These are phyloP conservation scores for Muscidifurax raptorellus DNA, from an alignment of 1,140 invertebrate species.

Conservation along the genomic window DNA sequence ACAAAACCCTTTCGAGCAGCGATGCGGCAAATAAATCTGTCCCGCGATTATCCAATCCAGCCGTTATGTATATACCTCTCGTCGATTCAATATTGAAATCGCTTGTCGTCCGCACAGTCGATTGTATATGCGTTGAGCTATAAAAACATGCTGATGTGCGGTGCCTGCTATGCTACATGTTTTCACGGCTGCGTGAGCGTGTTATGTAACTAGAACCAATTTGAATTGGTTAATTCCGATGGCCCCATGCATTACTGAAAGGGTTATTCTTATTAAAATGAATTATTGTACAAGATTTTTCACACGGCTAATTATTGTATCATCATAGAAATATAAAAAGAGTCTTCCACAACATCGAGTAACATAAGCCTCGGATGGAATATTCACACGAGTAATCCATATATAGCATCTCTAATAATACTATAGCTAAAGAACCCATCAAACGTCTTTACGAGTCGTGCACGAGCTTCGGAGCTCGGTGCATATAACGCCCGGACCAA, in stretches of 20 bases:
- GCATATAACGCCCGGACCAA: neutral
- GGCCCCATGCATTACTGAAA: too few species aligned
- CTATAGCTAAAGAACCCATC: neutral
- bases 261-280: too few species aligned
- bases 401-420: too few species aligned
- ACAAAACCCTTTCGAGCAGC: neutral
- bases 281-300: too few species aligned
- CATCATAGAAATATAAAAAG: too few species aligned
- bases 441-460: constrained; percentile 5
- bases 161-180: too few species aligned
- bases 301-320: too few species aligned
- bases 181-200: too few species aligned
- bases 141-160: too few species aligned
- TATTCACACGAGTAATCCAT: neutral
- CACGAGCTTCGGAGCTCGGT: neutral
- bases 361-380: neutral
- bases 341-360: too few species aligned
- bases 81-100: neutral
- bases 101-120: neutral
- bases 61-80: neutral
- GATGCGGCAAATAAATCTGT: neutral
- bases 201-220: too few species aligned
- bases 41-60: neutral
- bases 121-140: neutral
- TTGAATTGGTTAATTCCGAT: too few species aligned